Base-by-base conservation (phyloP, 2,888 invertebrate genomes). In the Limenitis camilla region DNA sequence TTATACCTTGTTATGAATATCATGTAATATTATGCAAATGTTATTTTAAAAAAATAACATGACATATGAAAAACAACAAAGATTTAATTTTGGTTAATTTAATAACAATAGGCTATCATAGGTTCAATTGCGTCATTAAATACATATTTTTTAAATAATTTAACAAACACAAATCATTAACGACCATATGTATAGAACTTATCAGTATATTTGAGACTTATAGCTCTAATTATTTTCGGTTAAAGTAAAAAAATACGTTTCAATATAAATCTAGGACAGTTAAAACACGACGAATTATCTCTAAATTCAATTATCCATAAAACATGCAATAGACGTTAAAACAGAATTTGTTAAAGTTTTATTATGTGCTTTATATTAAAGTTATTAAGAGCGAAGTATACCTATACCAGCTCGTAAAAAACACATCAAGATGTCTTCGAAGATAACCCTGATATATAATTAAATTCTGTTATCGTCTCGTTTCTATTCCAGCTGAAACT, bases 1-100 rank as follows among this genome's bases (percentile, higher is more conserved):
- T 64, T 67, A 77, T 56, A 74, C 75, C 75, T 74, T 76, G 77
- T 76, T 78, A 74, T 72, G 74, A 74, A 75, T 73, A 73, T 68
- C 66, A 69, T 73, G 52, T 59, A 57, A 48, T 47, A 43, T 57
- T 60, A 60, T 53, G 51, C 46, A 51, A 51, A 53, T 49, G 10
- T 7, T 19, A 43, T 36, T 32, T 42, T 38, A 19, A 10, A 32
- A 33, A 33, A 8, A 41, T 36, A 6, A 36, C 30, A 41, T 46
- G 32, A 50, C 44, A 39, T n/a, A n/a, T n/a, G n/a, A n/a, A n/a
- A n/a, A n/a, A n/a, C n/a, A n/a, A n/a, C n/a, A n/a, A n/a, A n/a
- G n/a, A n/a, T n/a, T n/a, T n/a, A n/a, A n/a, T n/a, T n/a, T n/a
- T n/a, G n/a, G n/a, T n/a, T n/a, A n/a, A n/a, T n/a, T n/a, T n/a